phyloP scores from a whole-genome alignment of 2,113 vertebrate species.

The Brachirus orientalis region DNA sequence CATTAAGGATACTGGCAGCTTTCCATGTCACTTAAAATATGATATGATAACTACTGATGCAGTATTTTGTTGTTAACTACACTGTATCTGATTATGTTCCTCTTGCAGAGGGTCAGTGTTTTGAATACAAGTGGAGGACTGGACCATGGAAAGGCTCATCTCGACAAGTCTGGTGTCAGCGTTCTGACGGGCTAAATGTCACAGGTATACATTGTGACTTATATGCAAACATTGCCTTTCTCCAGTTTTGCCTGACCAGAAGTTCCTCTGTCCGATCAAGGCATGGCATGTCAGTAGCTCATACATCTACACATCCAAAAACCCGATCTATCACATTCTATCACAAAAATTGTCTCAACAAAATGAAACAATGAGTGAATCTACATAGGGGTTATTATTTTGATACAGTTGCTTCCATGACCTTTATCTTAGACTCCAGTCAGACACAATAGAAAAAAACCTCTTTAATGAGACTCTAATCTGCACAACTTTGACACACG shows the following conservation, averaged over 20 bases:
- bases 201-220: conserved; percentile 84
- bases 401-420: too few species aligned
- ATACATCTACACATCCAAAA: too few species aligned
- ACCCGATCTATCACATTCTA: too few species aligned
- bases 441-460: background rate
- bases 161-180: conserved; percentile 94
- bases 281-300: too few species aligned
- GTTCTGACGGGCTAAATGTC: conserved; percentile 95
- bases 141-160: conserved; percentile 91
- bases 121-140: conserved; percentile 93
- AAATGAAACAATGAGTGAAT: too few species aligned
- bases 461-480: background rate
- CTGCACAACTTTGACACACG: background rate
- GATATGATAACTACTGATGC: background rate
- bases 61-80: background rate
- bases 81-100: conserved; percentile 13
- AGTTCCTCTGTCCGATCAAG: too few species aligned
- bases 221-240: too few species aligned
- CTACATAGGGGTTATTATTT: too few species aligned
- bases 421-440: background rate
- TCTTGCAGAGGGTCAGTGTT: conserved; percentile 89
- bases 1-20: too few species aligned
- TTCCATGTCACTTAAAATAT: too few species aligned
- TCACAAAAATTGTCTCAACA: too few species aligned
- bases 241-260: too few species aligned